These are phyloP conservation scores for Eulemur rufifrons DNA, from an alignment of 2,113 vertebrate species.

Conservation along the genomic window DNA sequence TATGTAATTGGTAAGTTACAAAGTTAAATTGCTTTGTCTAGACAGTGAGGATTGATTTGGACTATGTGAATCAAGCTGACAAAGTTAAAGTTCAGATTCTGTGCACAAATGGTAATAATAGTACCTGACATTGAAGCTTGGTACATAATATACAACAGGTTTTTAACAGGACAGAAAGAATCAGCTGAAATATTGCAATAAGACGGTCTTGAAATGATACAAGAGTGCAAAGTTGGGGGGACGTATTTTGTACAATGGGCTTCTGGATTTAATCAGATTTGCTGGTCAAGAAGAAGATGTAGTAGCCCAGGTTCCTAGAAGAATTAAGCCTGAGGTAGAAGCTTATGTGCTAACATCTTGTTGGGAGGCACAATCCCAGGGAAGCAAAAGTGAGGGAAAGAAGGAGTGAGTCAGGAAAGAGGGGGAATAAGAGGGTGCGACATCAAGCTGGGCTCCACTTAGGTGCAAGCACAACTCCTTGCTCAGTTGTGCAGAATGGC, in stretches of 20 bases:
- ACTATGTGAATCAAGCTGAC: background rate
- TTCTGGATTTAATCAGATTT: background rate
- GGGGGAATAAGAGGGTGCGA: background rate
- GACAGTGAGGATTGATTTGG: slow-evolving; percentile 56
- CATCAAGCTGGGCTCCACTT: background rate
- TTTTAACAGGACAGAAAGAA: background rate
- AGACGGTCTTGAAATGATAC: background rate
- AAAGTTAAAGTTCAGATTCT: slow-evolving; percentile 23
- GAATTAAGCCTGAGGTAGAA: background rate
- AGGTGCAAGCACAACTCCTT: background rate
- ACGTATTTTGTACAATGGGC: background rate
- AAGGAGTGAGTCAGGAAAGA: background rate
- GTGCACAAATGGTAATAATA: background rate
- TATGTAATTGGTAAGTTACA: slow-evolving; percentile 50
- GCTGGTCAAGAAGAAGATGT: background rate
- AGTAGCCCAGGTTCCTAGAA: background rate
- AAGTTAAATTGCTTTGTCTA: slow-evolving; percentile 65
- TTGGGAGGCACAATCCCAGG: background rate
- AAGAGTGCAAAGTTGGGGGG: background rate
- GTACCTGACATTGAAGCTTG: background rate
- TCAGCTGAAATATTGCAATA: background rate
- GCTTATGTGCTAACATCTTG: background rate
- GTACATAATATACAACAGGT: background rate
- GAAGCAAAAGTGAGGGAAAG: background rate
- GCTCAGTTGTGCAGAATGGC: background rate